Percentiles rank a stretch among this genome's conserved stretches.
Evolutionary conservation across 1,140 invertebrate species (phyloP).

Genomic region (Hylaeus anthracinus): DNA sequence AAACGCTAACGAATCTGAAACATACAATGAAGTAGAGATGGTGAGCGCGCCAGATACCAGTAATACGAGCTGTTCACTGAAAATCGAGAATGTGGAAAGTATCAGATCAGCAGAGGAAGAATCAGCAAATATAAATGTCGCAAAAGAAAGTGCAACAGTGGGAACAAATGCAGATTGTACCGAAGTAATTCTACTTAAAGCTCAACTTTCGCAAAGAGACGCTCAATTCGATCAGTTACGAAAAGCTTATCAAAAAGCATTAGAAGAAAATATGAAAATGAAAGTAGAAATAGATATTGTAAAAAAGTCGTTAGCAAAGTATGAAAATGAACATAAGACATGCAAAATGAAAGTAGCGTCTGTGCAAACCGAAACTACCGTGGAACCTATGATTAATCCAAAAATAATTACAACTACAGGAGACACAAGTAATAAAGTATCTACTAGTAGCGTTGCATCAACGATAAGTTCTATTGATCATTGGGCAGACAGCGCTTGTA

Average conservation of each 20-base stretch:
- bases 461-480: slow-evolving; percentile 69
- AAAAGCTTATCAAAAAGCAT: slow-evolving; percentile 66
- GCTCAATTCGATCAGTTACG: slow-evolving; percentile 58
- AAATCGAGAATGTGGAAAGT: slow-evolving; percentile 59
- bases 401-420: background rate
- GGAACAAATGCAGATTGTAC: slow-evolving; percentile 29
- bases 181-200: slow-evolving; percentile 51
- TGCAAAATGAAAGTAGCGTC: slow-evolving; percentile 52
- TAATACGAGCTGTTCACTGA: slow-evolving; percentile 43
- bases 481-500: slow-evolving; percentile 73
- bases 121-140: slow-evolving; percentile 27
- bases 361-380: slow-evolving; percentile 64
- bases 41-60: slow-evolving; percentile 38
- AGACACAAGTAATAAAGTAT: slow-evolving; percentile 52
- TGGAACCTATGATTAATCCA: background rate
- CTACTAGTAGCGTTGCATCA: slow-evolving; percentile 59
- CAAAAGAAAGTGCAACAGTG: slow-evolving; percentile 22
- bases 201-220: slow-evolving; percentile 58
- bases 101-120: slow-evolving; percentile 45
- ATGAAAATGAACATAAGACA: slow-evolving; percentile 50
- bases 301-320: slow-evolving; percentile 59
- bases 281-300: slow-evolving; percentile 68
- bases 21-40: slow-evolving; percentile 48
- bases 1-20: slow-evolving; percentile 25
- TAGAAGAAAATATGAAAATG: slow-evolving; percentile 69